Percentiles rank a stretch among this genome's conserved stretches.
phyloP scores from a whole-genome alignment of 2,113 vertebrate species.

The Gambusia holbrooki region DNA sequence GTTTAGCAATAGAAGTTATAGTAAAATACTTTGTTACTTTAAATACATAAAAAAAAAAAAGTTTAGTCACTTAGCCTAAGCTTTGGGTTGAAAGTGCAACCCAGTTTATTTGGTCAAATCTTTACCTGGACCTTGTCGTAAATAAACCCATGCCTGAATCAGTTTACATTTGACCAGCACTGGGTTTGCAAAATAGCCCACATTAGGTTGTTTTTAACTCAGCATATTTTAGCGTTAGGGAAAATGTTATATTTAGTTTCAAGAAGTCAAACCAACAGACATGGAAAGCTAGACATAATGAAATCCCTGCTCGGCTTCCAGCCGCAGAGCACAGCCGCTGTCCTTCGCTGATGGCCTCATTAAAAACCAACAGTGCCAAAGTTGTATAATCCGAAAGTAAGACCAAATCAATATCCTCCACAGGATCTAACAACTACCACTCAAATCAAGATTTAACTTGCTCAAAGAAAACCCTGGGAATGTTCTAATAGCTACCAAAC shows the following conservation, averaged over 20 bases:
- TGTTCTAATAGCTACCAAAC: constrained; percentile 43
- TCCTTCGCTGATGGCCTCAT: constrained; percentile 49
- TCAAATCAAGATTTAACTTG: constrained; percentile 48
- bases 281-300: constrained; percentile 24
- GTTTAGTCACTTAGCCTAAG: neutral
- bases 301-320: constrained; percentile 41
- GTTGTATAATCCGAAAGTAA: constrained; percentile 60
- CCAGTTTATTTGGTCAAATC: neutral
- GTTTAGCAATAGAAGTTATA: neutral
- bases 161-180: neutral
- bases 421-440: constrained; percentile 38
- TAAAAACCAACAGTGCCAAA: constrained; percentile 53
- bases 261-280: constrained; percentile 10
- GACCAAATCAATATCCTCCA: constrained; percentile 61
- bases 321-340: constrained; percentile 52
- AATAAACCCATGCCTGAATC: neutral
- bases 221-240: neutral
- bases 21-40: neutral
- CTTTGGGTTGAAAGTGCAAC: neutral
- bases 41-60: neutral
- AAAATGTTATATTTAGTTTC: constrained; percentile 15
- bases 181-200: neutral
- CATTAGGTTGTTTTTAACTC: neutral
- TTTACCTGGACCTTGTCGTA: neutral
- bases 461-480: constrained; percentile 42